A percentile compares a stretch with the other conserved stretches of the same genome.
phyloP scores from a whole-genome alignment of 2,888 invertebrate species.

The Nymphalis polychloros region DNA sequence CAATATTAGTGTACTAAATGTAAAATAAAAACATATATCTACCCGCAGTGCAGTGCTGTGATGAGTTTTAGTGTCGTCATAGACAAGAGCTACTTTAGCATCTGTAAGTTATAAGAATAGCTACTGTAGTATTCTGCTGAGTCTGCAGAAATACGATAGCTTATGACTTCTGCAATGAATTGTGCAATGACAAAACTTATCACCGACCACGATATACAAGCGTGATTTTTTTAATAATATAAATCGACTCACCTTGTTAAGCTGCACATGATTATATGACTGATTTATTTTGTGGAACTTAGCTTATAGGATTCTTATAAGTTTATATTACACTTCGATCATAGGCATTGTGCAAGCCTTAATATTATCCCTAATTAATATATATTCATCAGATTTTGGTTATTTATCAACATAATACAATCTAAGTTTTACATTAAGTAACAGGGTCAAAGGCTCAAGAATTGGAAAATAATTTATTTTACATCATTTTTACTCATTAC shows the following conservation, averaged over 20 bases:
- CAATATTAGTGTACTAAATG: not conserved
- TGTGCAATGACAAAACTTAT: slow-evolving; percentile 4
- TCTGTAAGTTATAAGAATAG: slow-evolving; percentile 31
- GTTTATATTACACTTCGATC: not conserved
- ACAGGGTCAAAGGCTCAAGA: slow-evolving; percentile 39
- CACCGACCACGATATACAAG: not conserved
- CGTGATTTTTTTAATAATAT: not conserved
- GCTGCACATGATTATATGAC: slow-evolving; percentile 27
- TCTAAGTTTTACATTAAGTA: slow-evolving; percentile 22
- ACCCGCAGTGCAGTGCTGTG: slow-evolving; percentile 23
- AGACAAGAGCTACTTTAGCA: slow-evolving; percentile 20
- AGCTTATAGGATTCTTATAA: slow-evolving; percentile 7
- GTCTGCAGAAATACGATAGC: not conserved
- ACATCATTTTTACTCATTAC: slow-evolving; percentile 11
- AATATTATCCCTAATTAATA: not conserved
- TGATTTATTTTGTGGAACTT: slow-evolving; percentile 7
- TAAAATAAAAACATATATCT: slow-evolving; percentile 12
- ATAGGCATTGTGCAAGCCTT: not conserved
- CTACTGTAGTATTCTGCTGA: slow-evolving; percentile 12
- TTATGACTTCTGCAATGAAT: slow-evolving; percentile 8
- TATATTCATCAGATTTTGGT: not conserved
- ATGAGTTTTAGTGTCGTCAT: slow-evolving; percentile 20
- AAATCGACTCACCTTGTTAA: slow-evolving; percentile 30
- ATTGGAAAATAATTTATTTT: slow-evolving; percentile 25
- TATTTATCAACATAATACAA: slow-evolving; percentile 30